Evolutionary conservation across 2,888 invertebrate species (phyloP), one percentile per base, ranked within the genome.

Genomic region (Thecocarcelia acutangulata): DNA sequence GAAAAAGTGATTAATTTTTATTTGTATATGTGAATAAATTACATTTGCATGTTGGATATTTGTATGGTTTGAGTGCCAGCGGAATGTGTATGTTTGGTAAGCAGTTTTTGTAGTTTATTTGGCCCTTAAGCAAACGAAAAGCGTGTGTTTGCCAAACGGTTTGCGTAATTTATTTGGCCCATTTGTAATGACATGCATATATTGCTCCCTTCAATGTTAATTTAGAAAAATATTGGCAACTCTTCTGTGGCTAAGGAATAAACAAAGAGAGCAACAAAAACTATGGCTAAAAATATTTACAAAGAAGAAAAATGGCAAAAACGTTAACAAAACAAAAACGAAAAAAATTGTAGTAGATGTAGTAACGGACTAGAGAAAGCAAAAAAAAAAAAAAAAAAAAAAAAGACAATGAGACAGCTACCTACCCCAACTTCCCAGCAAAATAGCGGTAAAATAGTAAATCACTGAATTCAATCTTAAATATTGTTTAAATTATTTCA

Each of bases 321-420:
- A 56, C n/a, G 11, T 9, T 58, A 75, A 19, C n/a, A 24, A 68
- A 76, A 76, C 50, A 61, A 74, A 19, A 66, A 54, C 21, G 48
- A 56, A 19, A 40, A 64, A 42, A 66, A 46, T 24, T 80, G 11
- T 58, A 64, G 73, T 64, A 50, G 58, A 72, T 74, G 73, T 82
- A 82, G 82, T 74, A 82, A 82, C 74, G 77, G 70, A 82, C 66
- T 78, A 74, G 74, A 78, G 58, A 50, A 61, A 54, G 24, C 33
- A 8, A 24, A 24, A 24, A 24, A 24, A 3, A 52, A 37, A 2
- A 33, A 33, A 33, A 33, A 9, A 33, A 33, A 66, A 66, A 69
- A 70, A 77, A 59, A 72, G 70, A 70, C 58, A 82, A 82, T 82
- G 82, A 82, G 81, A 82, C 81, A 63, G 64, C 81, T 82, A 46